phyloP scores from a whole-genome alignment of 1,140 invertebrate species.

The Condylostylus longicornis region DNA sequence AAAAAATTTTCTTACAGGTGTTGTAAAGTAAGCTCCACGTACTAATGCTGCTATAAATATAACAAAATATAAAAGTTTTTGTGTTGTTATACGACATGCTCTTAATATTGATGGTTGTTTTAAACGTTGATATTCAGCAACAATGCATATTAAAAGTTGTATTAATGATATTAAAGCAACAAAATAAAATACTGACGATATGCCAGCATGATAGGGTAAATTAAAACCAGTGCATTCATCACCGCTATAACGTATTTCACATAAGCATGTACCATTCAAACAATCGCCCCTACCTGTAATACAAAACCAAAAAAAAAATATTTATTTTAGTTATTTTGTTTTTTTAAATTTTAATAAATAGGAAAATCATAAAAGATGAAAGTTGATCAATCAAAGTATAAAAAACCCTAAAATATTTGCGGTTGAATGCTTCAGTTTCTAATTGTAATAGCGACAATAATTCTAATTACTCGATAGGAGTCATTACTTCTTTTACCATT shows the following conservation, averaged over 20 bases:
- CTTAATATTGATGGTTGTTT: slow-evolving; percentile 64
- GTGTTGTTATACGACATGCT: slow-evolving; percentile 75
- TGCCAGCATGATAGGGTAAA: slow-evolving; percentile 44
- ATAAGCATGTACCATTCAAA: slow-evolving; percentile 77
- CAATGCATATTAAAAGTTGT: slow-evolving; percentile 71
- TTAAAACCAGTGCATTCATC: slow-evolving; percentile 46
- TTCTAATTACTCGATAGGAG: too few species aligned
- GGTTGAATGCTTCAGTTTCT: too few species aligned
- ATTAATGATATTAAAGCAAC: slow-evolving; percentile 73
- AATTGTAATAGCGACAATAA: too few species aligned
- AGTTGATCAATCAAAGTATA: too few species aligned
- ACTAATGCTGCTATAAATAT: slow-evolving; percentile 74
- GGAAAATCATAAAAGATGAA: too few species aligned
- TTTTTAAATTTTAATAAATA: too few species aligned
- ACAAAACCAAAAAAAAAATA: too few species aligned
- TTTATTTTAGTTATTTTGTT: too few species aligned
- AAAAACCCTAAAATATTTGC: too few species aligned
- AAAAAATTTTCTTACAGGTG: slow-evolving; percentile 73
- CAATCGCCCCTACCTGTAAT: slow-evolving; percentile 87
- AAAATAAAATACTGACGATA: slow-evolving; percentile 68
- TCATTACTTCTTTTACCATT: too few species aligned
- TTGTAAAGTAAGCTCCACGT: slow-evolving; percentile 77
- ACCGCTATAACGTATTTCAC: slow-evolving; percentile 59
- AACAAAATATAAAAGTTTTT: slow-evolving; percentile 81
- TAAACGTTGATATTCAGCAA: slow-evolving; percentile 64